Evolutionary conservation across 2,113 vertebrate species (phyloP), one percentile per base, ranked within the genome.

Genomic region (Bubalus kerabau): DNA sequence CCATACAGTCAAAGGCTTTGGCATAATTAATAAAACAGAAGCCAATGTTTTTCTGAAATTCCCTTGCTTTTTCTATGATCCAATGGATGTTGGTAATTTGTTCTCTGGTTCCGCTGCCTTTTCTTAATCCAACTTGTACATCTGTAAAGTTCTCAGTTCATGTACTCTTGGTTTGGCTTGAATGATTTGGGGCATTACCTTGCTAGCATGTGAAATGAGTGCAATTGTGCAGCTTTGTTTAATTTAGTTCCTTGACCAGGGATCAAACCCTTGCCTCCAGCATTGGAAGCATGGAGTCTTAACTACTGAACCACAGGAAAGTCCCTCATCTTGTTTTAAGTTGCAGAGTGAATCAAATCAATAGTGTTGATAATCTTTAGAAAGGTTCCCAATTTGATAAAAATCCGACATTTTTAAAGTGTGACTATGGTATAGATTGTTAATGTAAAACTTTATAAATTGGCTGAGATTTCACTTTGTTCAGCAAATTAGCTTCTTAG

Each of bases 401-500:
- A 93, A 96, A 57, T 92, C 4, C 86, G 43, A 80, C 50, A 80
- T 71, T 2, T 67, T 88, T 32, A 30, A 4, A 90, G n/a, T 62
- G n/a, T 87, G 57, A 59, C 26, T 60, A n/a, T 36, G 48, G 11
- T 91, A n/a, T 67, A 93, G 83, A 89, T 59, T 91, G 46, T 52
- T 76, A 92, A 94, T 57, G 9, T 83, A 84, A 91, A 95, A 81
- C n/a, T 67, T 85, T 10, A n/a, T 84, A 57, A 90, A 91, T 81
- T 90, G 74, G 84, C 28, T 52, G 62, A 95, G 56, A 81, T 90
- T 95, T 97, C n/a, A 62, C 30, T 96, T 90, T 92, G 64, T 74
- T 96, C 48, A 96, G 50, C 67, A 92, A 84, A 82, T 95, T 32
- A 94, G 62, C 32, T 97, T 94, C 89, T 85, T 46, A 92, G 71